Conservation (phyloP, 2,113 vertebrate species). For the Tetraodon nigroviridis region DNA sequence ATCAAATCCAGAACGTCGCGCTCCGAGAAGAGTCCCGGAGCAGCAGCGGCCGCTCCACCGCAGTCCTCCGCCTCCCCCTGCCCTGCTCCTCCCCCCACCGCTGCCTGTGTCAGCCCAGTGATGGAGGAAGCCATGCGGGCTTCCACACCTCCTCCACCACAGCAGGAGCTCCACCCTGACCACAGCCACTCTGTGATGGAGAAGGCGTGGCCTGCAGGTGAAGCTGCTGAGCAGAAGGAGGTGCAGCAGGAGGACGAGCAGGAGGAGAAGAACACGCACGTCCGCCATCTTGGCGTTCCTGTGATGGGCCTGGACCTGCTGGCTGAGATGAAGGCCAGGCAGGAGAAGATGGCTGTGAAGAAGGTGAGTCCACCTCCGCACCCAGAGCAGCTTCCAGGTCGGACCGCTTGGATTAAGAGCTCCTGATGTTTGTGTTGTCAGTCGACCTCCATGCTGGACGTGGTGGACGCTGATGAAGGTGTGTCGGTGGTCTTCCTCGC, state of each 20-base stretch:
- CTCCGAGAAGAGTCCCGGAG: slow-evolving; percentile 71
- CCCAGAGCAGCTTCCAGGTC: no score
- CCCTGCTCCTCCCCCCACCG: neutral
- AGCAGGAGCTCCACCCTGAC: slow-evolving; percentile 21
- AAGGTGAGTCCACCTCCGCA: slow-evolving; percentile 69
- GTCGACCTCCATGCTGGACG: neutral
- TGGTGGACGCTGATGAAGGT: neutral
- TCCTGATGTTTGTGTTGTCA: no score
- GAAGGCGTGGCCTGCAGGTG: slow-evolving; percentile 26
- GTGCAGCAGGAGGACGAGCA: slow-evolving; percentile 36
- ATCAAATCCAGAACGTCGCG: slow-evolving; percentile 85
- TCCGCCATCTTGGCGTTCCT: slow-evolving; percentile 67
- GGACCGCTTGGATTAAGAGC: no score
- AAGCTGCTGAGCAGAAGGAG: slow-evolving; percentile 71
- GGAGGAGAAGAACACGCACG: slow-evolving; percentile 66
- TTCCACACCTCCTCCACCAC: slow-evolving; percentile 42
- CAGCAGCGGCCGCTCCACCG: slow-evolving; percentile 39
- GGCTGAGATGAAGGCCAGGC: slow-evolving; percentile 94
- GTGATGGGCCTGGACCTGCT: slow-evolving; percentile 84
- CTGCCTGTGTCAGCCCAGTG: neutral
- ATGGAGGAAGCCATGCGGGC: slow-evolving; percentile 71
- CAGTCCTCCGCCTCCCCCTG: slow-evolving; percentile 16
- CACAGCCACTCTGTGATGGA: slow-evolving; percentile 38
- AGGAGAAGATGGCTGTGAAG: slow-evolving; percentile 82
- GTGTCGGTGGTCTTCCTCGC: no score